phyloP scores from a whole-genome alignment of 2,888 invertebrate genomes.

The Melolontha melolontha region DNA sequence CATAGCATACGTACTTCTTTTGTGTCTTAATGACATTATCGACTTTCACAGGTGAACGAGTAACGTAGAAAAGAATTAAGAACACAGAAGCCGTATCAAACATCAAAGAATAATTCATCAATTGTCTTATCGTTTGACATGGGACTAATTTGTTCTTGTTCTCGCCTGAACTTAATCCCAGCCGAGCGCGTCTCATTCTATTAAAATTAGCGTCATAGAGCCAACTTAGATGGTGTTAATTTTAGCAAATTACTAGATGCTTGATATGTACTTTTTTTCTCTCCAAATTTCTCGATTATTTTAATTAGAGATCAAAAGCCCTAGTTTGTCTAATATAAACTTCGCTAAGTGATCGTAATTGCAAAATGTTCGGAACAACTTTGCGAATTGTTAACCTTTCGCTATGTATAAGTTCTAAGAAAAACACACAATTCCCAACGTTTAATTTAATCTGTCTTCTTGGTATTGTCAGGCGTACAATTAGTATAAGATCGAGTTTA shows the following conservation, averaged over 20 bases:
- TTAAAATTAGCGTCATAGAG: not conserved
- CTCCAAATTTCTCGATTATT: constrained; percentile 25
- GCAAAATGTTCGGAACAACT: constrained; percentile 14
- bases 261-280: constrained; percentile 8
- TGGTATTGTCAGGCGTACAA: constrained; percentile 26
- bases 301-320: constrained; percentile 34
- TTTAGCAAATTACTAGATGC: constrained; percentile 22
- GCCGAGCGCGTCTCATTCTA: not conserved
- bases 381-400: constrained; percentile 23
- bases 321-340: constrained; percentile 24
- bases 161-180: too few relatives aligned
- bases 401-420: not conserved
- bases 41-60: constrained; percentile 11
- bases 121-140: not conserved
- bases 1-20: not conserved
- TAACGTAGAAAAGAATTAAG: not conserved
- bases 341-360: constrained; percentile 30
- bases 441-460: constrained; percentile 31
- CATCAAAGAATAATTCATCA: constrained; percentile 12
- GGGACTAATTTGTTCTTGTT: not conserved
- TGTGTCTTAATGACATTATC: constrained; percentile 15
- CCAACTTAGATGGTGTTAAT: constrained; percentile 10
- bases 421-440: constrained; percentile 21
- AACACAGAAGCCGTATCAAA: not conserved
- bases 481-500: constrained; percentile 18